Conservation (phyloP, 2,113 vertebrate species). For the Corythornis cristatus region DNA sequence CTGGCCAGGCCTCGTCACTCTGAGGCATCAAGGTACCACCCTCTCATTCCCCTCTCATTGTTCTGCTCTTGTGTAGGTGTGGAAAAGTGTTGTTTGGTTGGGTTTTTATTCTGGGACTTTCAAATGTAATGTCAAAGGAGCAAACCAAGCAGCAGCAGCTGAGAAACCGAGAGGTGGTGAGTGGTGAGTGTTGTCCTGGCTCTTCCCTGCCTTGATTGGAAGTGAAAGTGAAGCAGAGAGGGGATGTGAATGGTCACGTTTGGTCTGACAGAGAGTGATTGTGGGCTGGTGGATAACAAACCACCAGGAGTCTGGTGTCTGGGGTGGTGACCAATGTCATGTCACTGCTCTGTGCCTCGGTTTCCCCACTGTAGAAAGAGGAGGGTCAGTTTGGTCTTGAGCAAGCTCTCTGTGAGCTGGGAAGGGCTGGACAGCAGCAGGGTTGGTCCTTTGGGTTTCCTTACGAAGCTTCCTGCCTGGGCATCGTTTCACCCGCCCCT, state of each 20-base stretch:
- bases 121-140: background rate
- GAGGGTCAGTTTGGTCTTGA: background rate
- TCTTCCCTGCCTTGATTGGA: background rate
- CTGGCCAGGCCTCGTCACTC: accelerated
- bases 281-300: background rate
- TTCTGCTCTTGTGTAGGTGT: background rate
- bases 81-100: background rate
- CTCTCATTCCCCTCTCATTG: background rate
- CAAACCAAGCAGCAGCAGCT: too few species aligned
- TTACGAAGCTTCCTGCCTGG: background rate
- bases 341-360: background rate
- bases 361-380: background rate
- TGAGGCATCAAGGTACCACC: accelerated
- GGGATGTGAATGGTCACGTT: background rate
- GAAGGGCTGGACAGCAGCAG: background rate
- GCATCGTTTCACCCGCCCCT: background rate
- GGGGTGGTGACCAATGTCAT: accelerated
- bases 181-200: background rate
- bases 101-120: background rate
- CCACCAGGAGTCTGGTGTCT: background rate
- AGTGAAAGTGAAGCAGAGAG: background rate
- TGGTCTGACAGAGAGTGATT: background rate
- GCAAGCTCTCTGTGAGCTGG: background rate
- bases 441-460: background rate
- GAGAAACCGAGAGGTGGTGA: accelerated